These are phyloP conservation scores for Griposia aprilina DNA, from an alignment of 2,888 invertebrate genomes.

Conservation along the genomic window DNA sequence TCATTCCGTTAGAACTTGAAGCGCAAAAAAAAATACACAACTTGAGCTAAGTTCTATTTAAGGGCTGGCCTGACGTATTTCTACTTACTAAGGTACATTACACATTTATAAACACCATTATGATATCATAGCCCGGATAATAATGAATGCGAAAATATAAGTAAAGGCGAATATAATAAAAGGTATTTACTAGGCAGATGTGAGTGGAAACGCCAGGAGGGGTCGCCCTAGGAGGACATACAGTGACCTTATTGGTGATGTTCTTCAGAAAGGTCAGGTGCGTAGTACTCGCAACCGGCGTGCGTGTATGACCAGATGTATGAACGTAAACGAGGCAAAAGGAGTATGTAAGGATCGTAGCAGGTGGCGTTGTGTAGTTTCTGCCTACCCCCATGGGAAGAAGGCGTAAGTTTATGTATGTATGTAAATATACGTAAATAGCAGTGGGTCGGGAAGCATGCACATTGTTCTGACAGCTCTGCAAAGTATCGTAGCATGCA, in stretches of 20 bases:
- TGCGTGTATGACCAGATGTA: too few relatives aligned
- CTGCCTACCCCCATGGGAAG: too few relatives aligned
- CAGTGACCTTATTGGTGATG: too few relatives aligned
- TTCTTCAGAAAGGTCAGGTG: too few relatives aligned
- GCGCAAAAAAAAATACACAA: background rate
- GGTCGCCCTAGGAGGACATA: too few relatives aligned
- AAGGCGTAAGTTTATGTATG: too few relatives aligned
- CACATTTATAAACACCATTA: constrained; percentile 7
- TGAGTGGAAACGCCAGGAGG: too few relatives aligned
- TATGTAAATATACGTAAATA: constrained; percentile 30
- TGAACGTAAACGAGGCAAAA: too few relatives aligned
- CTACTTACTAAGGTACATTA: background rate
- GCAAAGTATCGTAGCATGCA: constrained; percentile 62
- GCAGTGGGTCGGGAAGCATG: constrained; percentile 42
- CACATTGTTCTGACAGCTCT: constrained; percentile 45
- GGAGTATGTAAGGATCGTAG: too few relatives aligned
- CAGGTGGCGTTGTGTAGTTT: too few relatives aligned
- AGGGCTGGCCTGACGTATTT: background rate
- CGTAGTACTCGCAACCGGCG: too few relatives aligned
- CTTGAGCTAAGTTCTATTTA: background rate
- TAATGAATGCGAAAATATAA: constrained; percentile 48
- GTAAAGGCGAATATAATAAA: constrained; percentile 3
- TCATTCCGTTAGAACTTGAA: background rate
- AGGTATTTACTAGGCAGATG: too few relatives aligned
- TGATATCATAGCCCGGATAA: constrained; percentile 43